A percentile compares a stretch with the other conserved stretches of the same genome.
Evolutionary conservation across 2,888 invertebrate species (phyloP).

Genomic region (Lithophane leautieri): DNA sequence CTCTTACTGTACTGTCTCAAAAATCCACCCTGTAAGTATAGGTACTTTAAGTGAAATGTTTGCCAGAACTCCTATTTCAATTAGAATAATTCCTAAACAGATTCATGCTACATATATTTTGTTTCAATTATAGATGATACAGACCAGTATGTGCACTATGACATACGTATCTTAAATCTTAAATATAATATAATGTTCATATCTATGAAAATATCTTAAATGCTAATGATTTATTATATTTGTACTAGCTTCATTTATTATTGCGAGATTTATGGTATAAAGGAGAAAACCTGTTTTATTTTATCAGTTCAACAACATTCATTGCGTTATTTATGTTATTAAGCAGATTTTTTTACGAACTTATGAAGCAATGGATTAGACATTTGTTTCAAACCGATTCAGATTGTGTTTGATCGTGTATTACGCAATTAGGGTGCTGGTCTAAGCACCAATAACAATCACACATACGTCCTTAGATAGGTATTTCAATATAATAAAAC

Average conservation of each 20-base stretch:
- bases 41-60: background rate
- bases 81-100: background rate
- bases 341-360: no score
- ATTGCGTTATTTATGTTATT: no score
- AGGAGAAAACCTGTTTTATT: background rate
- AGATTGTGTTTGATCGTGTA: no score
- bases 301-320: no score
- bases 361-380: no score
- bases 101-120: background rate
- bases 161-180: background rate
- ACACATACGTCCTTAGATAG: no score
- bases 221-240: constrained; percentile 39
- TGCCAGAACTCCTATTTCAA: background rate
- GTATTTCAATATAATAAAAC: no score
- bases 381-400: no score
- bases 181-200: constrained; percentile 12
- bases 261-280: constrained; percentile 1
- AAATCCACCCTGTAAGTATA: no score
- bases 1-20: background rate
- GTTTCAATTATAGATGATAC: background rate
- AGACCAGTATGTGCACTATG: background rate
- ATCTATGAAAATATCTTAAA: constrained; percentile 19
- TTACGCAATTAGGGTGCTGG: no score
- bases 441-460: no score
- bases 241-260: constrained; percentile 45